phyloP scores from a whole-genome alignment of 2,113 vertebrate species.

The Poeciliopsis occidentalis region DNA sequence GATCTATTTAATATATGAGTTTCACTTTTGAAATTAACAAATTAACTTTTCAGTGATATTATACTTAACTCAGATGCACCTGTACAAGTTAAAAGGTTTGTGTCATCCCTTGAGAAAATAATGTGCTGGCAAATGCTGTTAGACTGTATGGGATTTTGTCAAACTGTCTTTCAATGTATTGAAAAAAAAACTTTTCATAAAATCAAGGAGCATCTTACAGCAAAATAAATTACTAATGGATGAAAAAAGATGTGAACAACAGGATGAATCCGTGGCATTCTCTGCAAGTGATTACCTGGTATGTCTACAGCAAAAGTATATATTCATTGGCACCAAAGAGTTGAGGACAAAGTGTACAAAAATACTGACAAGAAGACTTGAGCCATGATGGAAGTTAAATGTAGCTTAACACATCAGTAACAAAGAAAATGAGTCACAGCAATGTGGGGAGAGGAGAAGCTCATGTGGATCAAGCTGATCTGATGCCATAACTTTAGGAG shows the following conservation, averaged over 20 bases:
- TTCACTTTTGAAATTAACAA: background rate
- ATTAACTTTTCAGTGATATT: background rate
- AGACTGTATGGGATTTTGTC: no score
- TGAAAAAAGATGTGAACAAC: background rate
- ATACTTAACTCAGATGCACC: background rate
- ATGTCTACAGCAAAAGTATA: background rate
- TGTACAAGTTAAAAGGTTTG: background rate
- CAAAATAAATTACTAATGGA: background rate
- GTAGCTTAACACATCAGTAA: background rate
- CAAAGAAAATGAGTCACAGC: background rate
- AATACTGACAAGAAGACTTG: background rate
- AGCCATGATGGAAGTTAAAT: background rate
- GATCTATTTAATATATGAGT: background rate
- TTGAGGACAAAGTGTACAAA: background rate
- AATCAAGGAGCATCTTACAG: background rate
- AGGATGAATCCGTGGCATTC: background rate
- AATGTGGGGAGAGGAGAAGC: background rate
- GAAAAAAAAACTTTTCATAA: background rate
- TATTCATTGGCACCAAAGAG: background rate
- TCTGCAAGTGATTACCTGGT: background rate
- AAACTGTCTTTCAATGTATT: background rate
- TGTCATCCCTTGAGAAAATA: background rate
- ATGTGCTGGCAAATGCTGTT: background rate
- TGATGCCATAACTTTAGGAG: background rate
- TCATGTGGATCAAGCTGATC: background rate